Percentiles rank a stretch among this genome's conserved stretches.
phyloP scores from a whole-genome alignment of 1,140 invertebrate species.

The Caenorhabditis tropicalis region DNA sequence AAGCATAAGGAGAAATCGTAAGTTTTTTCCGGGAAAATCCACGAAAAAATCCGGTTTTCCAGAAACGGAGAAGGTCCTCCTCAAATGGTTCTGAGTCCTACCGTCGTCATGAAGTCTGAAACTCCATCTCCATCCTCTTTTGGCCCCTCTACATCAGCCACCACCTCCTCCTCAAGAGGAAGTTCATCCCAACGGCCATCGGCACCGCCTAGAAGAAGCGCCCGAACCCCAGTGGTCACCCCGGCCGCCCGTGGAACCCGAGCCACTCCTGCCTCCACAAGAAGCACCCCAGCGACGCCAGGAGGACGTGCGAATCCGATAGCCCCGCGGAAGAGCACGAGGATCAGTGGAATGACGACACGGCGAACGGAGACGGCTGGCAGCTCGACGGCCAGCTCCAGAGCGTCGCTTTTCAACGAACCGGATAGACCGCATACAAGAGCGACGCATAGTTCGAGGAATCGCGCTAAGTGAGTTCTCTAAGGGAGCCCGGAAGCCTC shows the following conservation, averaged over 20 bases:
- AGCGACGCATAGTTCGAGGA: neutral
- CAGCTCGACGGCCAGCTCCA: neutral
- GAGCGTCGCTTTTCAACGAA: neutral
- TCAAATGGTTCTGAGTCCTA: neutral
- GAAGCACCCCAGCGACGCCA: too few species aligned
- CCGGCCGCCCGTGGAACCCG: too few species aligned
- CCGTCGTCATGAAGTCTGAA: neutral
- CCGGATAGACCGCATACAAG: slow-evolving; percentile 1
- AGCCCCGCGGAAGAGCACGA: neutral
- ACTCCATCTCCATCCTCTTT: neutral
- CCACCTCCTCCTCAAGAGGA: too few species aligned
- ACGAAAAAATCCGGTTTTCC: neutral
- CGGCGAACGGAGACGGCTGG: neutral
- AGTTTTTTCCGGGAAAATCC: neutral
- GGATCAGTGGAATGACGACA: slow-evolving; percentile 23
- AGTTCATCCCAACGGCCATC: too few species aligned
- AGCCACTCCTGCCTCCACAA: too few species aligned
- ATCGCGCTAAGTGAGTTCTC: neutral
- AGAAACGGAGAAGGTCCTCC: neutral
- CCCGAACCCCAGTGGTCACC: neutral
- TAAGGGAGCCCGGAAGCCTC: neutral
- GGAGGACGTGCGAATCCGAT: neutral
- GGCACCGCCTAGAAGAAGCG: neutral
- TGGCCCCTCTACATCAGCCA: too few species aligned
- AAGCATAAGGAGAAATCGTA: slow-evolving; percentile 15